Evolutionary conservation across 2,113 vertebrate species (phyloP).

Genomic region (Anoura caudifer): DNA sequence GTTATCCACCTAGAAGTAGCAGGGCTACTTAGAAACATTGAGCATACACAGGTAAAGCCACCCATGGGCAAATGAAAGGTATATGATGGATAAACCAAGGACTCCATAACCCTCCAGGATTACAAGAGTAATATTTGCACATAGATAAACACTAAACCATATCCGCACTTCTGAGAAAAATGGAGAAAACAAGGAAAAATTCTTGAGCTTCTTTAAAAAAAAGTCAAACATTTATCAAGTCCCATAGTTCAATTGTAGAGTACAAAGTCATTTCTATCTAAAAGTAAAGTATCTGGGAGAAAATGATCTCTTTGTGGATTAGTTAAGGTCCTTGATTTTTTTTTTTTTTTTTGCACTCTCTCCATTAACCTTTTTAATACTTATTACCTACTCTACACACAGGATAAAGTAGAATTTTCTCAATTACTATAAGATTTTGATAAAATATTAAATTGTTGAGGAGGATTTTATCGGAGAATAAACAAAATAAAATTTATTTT

Average conservation of each 20-base stretch:
- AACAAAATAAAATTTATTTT: neutral
- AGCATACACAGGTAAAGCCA: neutral
- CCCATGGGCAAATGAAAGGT: neutral
- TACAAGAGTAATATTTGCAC: neutral
- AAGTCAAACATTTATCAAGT: neutral
- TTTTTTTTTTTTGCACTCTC: neutral
- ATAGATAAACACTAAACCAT: neutral
- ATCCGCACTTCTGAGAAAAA: neutral
- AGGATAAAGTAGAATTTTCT: neutral
- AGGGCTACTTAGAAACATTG: neutral
- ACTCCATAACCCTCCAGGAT: neutral
- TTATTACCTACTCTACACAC: neutral
- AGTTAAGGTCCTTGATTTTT: neutral
- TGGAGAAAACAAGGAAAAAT: slow-evolving; percentile 1
- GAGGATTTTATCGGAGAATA: neutral
- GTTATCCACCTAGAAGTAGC: neutral
- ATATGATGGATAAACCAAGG: neutral
- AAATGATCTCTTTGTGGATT: neutral
- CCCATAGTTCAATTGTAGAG: neutral
- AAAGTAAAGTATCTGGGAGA: neutral
- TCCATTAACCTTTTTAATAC: neutral
- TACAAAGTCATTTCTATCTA: neutral
- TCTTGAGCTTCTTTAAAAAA: neutral
- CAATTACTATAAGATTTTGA: neutral
- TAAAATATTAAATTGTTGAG: neutral